Base-by-base conservation (phyloP, 2,113 vertebrate genomes). In the Paedocypris sp. region DNA sequence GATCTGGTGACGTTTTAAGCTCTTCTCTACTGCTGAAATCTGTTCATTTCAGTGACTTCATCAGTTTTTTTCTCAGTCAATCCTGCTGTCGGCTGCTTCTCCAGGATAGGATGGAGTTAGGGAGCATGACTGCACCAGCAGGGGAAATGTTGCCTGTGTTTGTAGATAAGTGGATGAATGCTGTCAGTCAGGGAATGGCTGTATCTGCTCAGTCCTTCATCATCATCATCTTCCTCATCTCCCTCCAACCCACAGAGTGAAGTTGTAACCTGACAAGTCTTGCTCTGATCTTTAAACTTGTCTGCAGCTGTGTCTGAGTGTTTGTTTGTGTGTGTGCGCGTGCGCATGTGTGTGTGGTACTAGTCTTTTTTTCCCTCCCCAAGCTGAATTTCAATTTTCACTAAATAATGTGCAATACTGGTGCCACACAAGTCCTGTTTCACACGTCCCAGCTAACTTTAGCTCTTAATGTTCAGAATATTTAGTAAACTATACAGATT, bases 261-360 rank as follows among this genome's bases (percentile, higher is more conserved):
- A 73, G 72, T 79, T 57, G 60, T 64, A 65, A 73, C 68, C 46
- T 67, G 53, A 66, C 45, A 20, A 46, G 67, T 25, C 41, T 7
- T 33, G 50, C 26, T 33, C 33, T n/a, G n/a, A n/a, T n/a, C n/a
- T n/a, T n/a, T n/a, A n/a, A n/a, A n/a, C n/a, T n/a, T n/a, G n/a
- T n/a, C n/a, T n/a, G n/a, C n/a, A n/a, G n/a, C n/a, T n/a, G n/a
- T n/a, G n/a, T n/a, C n/a, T n/a, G n/a, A 15, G 43, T 16, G 23
- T 2, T 9, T 9, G 56, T 28, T 16, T 62, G 46, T 29, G 35
- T 4, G 7, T 64, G 49, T 42, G 59, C 49, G 20, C 23, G 42
- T 42, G 35, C 63, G 45, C 66, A 57, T 75, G 45, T 67, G 9
- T 48, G 26, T 60, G 6, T 60, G 56, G 16, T 32, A 15, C 39